Percentiles rank a stretch among this genome's conserved stretches.
Evolutionary conservation across 2,113 vertebrate genomes (phyloP).

Genomic region (Chaetops frenatus): DNA sequence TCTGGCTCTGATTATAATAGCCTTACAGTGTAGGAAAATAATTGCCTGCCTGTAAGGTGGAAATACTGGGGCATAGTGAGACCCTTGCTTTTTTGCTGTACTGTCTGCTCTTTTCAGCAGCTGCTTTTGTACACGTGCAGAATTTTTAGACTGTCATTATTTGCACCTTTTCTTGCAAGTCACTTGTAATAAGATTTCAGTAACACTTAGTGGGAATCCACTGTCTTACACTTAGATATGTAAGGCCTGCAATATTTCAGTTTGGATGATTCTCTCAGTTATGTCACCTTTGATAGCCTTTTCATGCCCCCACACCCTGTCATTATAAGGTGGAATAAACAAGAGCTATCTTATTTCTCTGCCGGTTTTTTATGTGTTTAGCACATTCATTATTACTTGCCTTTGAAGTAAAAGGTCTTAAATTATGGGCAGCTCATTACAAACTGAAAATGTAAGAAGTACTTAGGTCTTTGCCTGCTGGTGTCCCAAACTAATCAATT

Average conservation of each 20-base stretch:
- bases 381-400: background rate
- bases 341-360: background rate
- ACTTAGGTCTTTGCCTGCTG: background rate
- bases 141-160: background rate
- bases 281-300: background rate
- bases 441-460: background rate
- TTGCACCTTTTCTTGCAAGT: background rate
- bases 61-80: background rate
- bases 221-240: background rate
- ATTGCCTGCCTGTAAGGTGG: background rate
- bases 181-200: background rate
- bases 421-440: background rate
- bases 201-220: background rate
- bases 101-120: background rate
- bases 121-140: background rate
- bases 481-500: background rate
- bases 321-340: background rate
- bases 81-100: background rate
- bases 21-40: background rate
- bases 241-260: background rate
- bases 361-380: background rate
- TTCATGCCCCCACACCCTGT: background rate
- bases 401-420: background rate
- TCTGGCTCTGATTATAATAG: background rate
- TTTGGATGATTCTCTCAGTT: background rate